Base-by-base conservation (phyloP, 2,113 vertebrate genomes). In the Hydropotes inermis region DNA sequence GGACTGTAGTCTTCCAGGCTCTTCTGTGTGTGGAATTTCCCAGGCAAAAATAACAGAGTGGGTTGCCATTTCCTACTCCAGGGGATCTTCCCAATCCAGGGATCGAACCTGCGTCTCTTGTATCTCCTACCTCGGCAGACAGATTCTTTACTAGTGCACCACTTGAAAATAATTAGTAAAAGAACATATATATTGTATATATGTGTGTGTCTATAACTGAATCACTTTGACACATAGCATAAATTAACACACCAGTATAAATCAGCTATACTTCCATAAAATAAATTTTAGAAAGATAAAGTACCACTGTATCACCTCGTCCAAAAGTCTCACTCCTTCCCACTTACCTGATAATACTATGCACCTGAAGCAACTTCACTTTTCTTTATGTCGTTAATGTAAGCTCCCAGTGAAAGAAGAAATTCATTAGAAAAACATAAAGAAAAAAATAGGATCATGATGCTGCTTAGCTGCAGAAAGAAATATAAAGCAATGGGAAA, bases 1-100 rank as follows among this genome's bases (percentile, higher is more conserved):
- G 0, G 19, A 12, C n/a, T 36, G 9, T 36, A 3, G 5, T 6
- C n/a, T n/a, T 70, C 67, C 0, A 1, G 67, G 67, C n/a, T 70
- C 67, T 39, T 23, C n/a, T 70, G 67, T 6, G 4, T 70, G 19
- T 70, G 17, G 67, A 70, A 70, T 70, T 39, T 39, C 19, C n/a
- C 67, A 39, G 67, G 67, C n/a, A 39, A 23, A n/a, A 70, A 36
- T 36, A 70, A 36, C 64, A 70, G 64, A 36, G 19, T 70, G 9
- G n/a, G 19, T 23, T 70, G 19, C n/a, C 67, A 39, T 70, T 70
- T 36, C 67, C 67, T 39, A 23, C n/a, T 70, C 67, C n/a, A 70
- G n/a, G 67, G n/a, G 17, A 70, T 10, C n/a, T 70, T 70, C 19
- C 67, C 21, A 36, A 12, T 10, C 9, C n/a, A 70, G 10, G n/a